Evolutionary conservation across 2,888 invertebrate genomes (phyloP), one percentile per base, ranked within the genome.

Genomic region (Agrotis ipsilon): DNA sequence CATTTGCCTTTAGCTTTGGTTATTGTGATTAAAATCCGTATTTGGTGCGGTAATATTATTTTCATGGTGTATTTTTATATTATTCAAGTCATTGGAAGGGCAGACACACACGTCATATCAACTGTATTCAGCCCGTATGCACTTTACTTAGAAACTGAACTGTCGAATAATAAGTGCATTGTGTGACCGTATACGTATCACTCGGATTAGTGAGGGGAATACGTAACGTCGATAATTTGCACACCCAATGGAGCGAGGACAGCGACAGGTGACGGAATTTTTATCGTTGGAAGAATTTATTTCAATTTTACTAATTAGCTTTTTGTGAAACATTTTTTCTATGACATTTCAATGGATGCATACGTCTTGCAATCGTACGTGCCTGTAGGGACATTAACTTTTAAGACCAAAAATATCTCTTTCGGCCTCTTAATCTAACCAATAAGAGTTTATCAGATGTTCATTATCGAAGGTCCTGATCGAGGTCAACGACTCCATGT

Each of bases 161-260:
- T 93, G 95, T 89, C 94, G 95, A 96, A 95, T 95, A 96, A 96
- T 92, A 95, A 95, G 93, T 94, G 95, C 95, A 96, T 95, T 96
- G 96, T 96, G 94, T 91, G 92, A 90, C 95, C 95, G 92, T 94
- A 95, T 94, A 93, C 90, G 96, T 92, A 92, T 88, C 89, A 88
- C 73, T 79, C 74, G 93, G 95, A 95, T 95, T 96, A 95, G 95
- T 94, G 96, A 95, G 90, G 94, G 89, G 95, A 96, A 95, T 95
- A 93, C 91, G 78, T 91, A 94, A 93, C 91, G 86, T 94, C 94
- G 94, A 94, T 91, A 89, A 90, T 91, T 91, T 91, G 90, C 90
- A 90, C 89, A 88, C 81, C 83, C 81, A 81, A 74, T 75, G 76
- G 59, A 71, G 74, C 77, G 78, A 39, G 19, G 72, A 70, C 67